These are phyloP conservation scores for Neoitamus cyanurus DNA, from an alignment of 2,888 invertebrate genomes.

Conservation along the genomic window DNA sequence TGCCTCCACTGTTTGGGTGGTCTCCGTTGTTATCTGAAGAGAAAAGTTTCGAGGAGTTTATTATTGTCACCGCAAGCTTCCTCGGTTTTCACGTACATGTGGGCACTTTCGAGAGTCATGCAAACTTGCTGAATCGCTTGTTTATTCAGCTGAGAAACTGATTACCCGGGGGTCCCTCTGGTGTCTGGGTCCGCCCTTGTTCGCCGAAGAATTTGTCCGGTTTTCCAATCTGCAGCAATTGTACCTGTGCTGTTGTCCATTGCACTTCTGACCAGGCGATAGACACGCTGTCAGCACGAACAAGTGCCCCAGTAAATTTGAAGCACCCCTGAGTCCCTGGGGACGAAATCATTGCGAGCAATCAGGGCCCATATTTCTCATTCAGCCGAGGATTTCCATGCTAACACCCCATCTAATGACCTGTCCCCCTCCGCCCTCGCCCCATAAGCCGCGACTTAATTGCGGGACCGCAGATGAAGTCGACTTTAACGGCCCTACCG, in stretches of 20 bases:
- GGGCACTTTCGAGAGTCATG: constrained; percentile 24
- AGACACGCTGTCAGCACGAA: background rate
- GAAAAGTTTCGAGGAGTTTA: constrained; percentile 27
- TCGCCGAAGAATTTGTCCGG: background rate
- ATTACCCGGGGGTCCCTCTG: background rate
- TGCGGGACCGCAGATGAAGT: background rate
- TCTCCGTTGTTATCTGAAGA: background rate
- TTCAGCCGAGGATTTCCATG: background rate
- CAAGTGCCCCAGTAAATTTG: background rate
- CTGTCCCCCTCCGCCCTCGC: background rate
- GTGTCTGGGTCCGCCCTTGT: background rate
- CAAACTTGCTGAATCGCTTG: constrained; percentile 5
- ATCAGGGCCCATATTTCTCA: background rate
- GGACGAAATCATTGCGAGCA: background rate
- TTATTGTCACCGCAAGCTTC: constrained; percentile 23
- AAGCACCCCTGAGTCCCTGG: background rate
- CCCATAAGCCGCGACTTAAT: background rate
- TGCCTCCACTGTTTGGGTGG: background rate
- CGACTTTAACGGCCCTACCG: background rate
- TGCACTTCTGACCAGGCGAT: background rate
- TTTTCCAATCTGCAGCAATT: background rate
- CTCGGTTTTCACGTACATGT: background rate
- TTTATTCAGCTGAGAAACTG: constrained; percentile 12
- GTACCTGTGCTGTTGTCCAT: background rate
- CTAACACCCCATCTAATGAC: background rate